These are phyloP conservation scores for Anguilla rostrata DNA, from an alignment of 2,113 vertebrate genomes.

Conservation along the genomic window DNA sequence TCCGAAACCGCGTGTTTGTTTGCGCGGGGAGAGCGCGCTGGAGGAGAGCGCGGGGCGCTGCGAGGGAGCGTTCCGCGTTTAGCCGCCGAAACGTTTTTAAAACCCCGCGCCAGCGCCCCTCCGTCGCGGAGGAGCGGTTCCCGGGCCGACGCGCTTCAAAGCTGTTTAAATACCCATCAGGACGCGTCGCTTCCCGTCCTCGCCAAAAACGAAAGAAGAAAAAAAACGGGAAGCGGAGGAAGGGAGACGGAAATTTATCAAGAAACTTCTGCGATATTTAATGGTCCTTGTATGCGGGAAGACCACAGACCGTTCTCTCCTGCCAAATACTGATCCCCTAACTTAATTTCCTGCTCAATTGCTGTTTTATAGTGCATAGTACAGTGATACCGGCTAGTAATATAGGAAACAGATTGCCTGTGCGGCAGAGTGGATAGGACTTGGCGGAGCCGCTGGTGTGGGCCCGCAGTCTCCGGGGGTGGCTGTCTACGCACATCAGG, in stretches of 20 bases:
- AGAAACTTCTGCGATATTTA: conserved; percentile 65
- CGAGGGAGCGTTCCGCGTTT: conserved; percentile 58
- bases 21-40: conserved; percentile 44
- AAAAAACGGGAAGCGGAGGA: conserved; percentile 51
- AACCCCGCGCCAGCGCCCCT: conserved; percentile 62
- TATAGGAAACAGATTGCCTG: conserved; percentile 83
- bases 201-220: conserved; percentile 65
- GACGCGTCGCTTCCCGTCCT: conserved; percentile 71
- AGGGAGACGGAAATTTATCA: conserved; percentile 60
- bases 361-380: conserved; percentile 83
- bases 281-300: conserved; percentile 69
- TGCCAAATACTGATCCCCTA: conserved; percentile 75
- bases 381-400: conserved; percentile 78
- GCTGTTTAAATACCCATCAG: conserved; percentile 79
- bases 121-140: conserved; percentile 69
- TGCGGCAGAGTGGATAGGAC: conserved; percentile 74
- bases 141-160: conserved; percentile 71
- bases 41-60: conserved; percentile 21
- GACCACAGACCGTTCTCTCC: conserved; percentile 68
- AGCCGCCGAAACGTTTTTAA: conserved; percentile 63
- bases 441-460: conserved; percentile 66
- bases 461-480: conserved; percentile 72
- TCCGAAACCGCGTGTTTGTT: conserved; percentile 44
- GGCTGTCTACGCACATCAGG: conserved; percentile 75
- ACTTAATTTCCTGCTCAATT: conserved; percentile 84